Base-by-base conservation (phyloP, 2,113 vertebrate species). In the Steatornis caripensis region DNA sequence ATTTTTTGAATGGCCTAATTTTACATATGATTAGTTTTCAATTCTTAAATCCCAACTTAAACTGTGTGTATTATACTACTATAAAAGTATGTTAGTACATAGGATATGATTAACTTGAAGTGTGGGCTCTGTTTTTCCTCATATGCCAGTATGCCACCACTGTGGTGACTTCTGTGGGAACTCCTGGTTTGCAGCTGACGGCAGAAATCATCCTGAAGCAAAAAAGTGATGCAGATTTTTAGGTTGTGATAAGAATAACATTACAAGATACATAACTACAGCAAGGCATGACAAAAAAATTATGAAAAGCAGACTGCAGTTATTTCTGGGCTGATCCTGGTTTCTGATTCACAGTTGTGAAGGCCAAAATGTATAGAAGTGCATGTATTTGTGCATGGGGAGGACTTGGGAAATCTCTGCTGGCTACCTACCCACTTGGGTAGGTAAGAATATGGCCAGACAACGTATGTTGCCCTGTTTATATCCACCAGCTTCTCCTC, bases 1-100 rank as follows among this genome's bases (percentile, higher is more conserved):
- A 95, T 97, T 97, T 96, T 78, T 97, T 62, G 76, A 97, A 87
- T 93, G 81, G 43, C 66, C 53, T 94, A 81, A 95, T 94, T 97
- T 96, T 98, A 94, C 96, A 94, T 98, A 91, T 96, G 97, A 97
- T 95, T 96, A 98, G 97, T 97, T 98, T 99, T 98, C 98, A 98
- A 98, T 98, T 97, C 72, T 97, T 96, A 71, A 93, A 87, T 94
- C 97, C 89, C 68, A 95, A 85, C 96, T 96, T 75, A 97, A 95
- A 93, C 60, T 54, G 29, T 93, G 57, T 97, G 91, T 98, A 96
- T 98, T 98, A 68, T 15, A 53, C 88, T 94, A n/a, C 46, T 86
- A 8, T 37, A 83, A 66, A 93, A 74, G 29, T 80, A 34, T 62
- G 57, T 88, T 95, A 88, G 89, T 89, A 69, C 11, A 15, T 91